Conservation (phyloP, 2,113 vertebrate genomes). For the Prionailurus viverrinus region DNA sequence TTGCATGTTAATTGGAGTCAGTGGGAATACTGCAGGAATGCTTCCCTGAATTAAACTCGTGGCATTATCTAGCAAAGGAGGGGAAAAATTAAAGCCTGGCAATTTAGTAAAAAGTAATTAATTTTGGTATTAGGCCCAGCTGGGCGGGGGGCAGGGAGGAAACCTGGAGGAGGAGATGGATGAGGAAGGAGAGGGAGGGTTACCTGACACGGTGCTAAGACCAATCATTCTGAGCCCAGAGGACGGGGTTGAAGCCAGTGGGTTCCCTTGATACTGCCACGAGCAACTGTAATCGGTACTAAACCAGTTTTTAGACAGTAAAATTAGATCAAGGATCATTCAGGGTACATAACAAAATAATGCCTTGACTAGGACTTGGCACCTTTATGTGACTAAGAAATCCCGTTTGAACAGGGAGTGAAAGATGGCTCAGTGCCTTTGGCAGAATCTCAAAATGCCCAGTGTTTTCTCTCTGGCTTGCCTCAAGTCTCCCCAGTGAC, state of each 20-base stretch:
- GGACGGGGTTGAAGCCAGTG: not conserved
- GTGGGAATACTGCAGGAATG: constrained; percentile 56
- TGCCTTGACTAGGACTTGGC: not conserved
- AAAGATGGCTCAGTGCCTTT: not conserved
- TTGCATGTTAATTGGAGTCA: constrained; percentile 68
- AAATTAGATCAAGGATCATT: constrained; percentile 18
- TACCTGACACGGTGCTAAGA: not conserved
- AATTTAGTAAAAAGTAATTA: not conserved
- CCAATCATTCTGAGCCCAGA: not conserved
- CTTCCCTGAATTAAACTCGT: constrained; percentile 48
- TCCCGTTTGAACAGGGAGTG: not conserved
- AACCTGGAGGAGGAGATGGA: not conserved
- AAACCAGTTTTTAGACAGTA: constrained; percentile 15
- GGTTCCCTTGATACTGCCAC: not conserved
- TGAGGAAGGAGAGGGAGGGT: not conserved
- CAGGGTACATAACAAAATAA: not conserved
- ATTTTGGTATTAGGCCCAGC: not conserved
- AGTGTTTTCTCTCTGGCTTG: not conserved
- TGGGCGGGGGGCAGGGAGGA: not conserved
- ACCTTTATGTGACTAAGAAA: constrained; percentile 36
- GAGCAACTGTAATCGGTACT: not conserved
- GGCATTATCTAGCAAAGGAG: not conserved
- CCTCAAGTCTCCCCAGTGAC: not conserved
- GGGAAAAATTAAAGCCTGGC: not conserved
- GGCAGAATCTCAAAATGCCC: constrained; percentile 32